Conservation (phyloP, 1,140 invertebrate species). For the Drosophila ercepeae region DNA sequence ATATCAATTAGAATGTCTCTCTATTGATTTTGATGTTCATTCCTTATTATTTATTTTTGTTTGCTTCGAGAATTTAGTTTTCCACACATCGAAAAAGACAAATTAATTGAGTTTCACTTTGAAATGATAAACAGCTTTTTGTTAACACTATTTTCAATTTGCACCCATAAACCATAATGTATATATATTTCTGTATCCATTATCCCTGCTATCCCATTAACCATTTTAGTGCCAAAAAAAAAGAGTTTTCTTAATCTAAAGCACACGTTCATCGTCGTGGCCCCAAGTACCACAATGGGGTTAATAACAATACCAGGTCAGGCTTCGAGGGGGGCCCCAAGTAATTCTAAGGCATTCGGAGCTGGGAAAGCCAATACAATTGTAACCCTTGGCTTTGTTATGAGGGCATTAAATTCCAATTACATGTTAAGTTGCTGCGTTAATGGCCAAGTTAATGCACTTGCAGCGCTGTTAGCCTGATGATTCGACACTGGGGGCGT, state of each 20-base stretch:
- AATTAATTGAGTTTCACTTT: neutral
- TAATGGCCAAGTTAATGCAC: conserved; percentile 76
- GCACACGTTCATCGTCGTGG: conserved; percentile 10
- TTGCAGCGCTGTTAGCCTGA: conserved; percentile 33
- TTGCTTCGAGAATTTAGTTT: neutral
- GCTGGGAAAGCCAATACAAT: conserved; percentile 33
- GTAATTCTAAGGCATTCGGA: conserved; percentile 40
- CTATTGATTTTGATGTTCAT: conserved; percentile 18
- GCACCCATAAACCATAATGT: too few species aligned
- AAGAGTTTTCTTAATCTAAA: neutral
- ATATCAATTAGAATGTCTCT: conserved; percentile 31
- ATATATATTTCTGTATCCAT: neutral
- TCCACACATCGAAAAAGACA: neutral
- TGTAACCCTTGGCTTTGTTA: conserved; percentile 63
- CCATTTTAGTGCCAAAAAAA: neutral
- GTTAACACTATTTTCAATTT: neutral
- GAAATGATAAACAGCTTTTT: neutral
- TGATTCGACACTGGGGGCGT: conserved; percentile 49
- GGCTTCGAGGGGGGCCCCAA: conserved; percentile 27
- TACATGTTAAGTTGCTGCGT: conserved; percentile 66
- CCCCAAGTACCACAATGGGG: conserved; percentile 10
- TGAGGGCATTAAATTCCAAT: conserved; percentile 74
- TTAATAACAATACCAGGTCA: conserved; percentile 45
- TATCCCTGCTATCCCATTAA: neutral
- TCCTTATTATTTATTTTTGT: neutral